Evolutionary conservation across 1,140 invertebrate species (phyloP).

Genomic region (Saccostrea echinata): DNA sequence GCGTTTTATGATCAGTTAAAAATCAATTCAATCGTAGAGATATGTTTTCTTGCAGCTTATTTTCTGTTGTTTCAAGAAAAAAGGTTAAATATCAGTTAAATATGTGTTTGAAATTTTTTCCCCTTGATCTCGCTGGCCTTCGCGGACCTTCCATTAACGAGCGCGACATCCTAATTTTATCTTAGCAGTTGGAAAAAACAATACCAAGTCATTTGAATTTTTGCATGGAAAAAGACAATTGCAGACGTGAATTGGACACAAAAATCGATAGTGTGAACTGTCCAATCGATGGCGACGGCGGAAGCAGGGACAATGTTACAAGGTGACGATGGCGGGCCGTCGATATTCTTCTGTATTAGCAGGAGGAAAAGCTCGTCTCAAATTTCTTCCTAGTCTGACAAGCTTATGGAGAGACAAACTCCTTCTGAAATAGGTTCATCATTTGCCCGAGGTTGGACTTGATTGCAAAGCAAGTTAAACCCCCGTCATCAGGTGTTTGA

Average conservation of each 20-base stretch:
- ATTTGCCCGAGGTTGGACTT: too few relatives aligned
- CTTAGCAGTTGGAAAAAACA: constrained; percentile 2
- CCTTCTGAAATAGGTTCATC: too few relatives aligned
- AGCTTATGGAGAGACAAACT: too few relatives aligned
- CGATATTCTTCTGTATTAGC: background rate
- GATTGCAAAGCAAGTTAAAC: too few relatives aligned
- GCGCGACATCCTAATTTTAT: background rate
- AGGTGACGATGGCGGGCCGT: background rate
- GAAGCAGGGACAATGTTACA: background rate
- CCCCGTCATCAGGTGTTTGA: too few relatives aligned
- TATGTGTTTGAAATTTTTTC: background rate
- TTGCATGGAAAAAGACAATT: background rate
- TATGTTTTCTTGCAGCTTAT: background rate
- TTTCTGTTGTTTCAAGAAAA: background rate
- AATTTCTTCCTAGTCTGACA: background rate
- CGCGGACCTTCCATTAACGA: background rate
- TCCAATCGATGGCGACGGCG: background rate
- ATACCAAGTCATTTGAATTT: constrained; percentile 23
- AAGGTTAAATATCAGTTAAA: background rate
- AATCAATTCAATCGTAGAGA: too few relatives aligned
- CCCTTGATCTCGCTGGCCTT: background rate
- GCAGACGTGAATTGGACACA: background rate
- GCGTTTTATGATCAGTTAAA: too few relatives aligned
- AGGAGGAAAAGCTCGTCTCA: background rate
- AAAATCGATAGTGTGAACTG: constrained; percentile 20